phyloP scores from a whole-genome alignment of 2,797 vertebrate genomes.

The Acipenser transmontanus region DNA sequence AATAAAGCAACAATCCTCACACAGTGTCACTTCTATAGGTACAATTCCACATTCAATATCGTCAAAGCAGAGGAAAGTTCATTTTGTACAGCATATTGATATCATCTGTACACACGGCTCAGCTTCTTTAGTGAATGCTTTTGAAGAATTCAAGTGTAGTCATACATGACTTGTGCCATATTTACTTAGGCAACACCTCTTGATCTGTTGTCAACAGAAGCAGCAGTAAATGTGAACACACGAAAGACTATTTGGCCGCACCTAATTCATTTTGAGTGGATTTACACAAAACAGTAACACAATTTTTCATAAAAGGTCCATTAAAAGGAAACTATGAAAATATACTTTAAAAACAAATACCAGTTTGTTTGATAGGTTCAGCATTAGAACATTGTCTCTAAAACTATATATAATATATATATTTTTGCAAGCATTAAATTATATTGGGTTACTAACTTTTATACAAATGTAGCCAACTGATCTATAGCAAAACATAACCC shows the following conservation, averaged over 20 bases:
- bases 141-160: slow-evolving; percentile 47
- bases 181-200: slow-evolving; percentile 28
- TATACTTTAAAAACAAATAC: no score
- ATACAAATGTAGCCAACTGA: no score
- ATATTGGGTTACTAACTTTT: no score
- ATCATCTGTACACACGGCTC: slow-evolving; percentile 43
- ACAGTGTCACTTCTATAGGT: slow-evolving; percentile 61
- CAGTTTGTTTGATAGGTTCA: slow-evolving; percentile 13
- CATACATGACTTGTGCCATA: slow-evolving; percentile 31
- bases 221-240: slow-evolving; percentile 24
- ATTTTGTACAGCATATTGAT: slow-evolving; percentile 48
- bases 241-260: no score
- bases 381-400: neutral
- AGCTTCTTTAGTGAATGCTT: slow-evolving; percentile 42
- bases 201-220: slow-evolving; percentile 35
- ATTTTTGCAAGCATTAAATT: no score
- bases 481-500: no score
- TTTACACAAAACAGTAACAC: no score
- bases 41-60: slow-evolving; percentile 74
- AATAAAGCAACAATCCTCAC: slow-evolving; percentile 66
- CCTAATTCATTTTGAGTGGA: no score
- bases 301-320: no score
- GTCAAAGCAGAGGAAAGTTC: slow-evolving; percentile 62
- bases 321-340: no score
- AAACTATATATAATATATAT: slow-evolving; percentile 7